Evolutionary conservation across 2,888 invertebrate genomes (phyloP), one percentile per base, ranked within the genome.

Genomic region (Cephus runcator): DNA sequence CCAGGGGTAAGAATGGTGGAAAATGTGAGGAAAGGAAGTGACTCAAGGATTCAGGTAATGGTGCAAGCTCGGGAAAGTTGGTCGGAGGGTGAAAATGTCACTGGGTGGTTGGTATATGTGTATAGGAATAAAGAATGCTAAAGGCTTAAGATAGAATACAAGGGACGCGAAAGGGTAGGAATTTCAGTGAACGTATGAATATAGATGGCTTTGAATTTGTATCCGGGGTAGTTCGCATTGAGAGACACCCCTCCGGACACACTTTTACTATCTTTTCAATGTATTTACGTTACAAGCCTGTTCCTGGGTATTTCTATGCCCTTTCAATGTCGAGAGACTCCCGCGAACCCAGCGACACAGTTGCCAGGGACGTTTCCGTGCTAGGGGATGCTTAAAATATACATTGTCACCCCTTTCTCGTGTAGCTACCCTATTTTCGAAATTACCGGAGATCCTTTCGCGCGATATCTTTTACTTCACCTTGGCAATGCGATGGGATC

Each of bases 361-460:
- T 40, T 40, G 40, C 15, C 40, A 75, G 56, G 56, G 34, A 73
- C 71, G 71, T 68, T 76, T 34, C n/a, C 75, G 78, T 79, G 81
- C 78, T 79, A 74, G 71, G 80, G 83, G 81, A 81, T 77, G 79
- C 79, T 80, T 82, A 80, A 80, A 82, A 82, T 80, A 40, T 15
- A 80, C 79, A 75, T 77, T 75, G 80, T 78, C 71, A 56, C 69
- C 33, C 69, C 69, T 69, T 69, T 40, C 33, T 15, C 69, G 69
- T 69, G 15, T 69, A 30, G 69, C 33, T 69, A 30, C 69, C 33
- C 69, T 30, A 71, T 71, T 69, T 75, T 36, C 34, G 69, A 75
- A 75, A 77, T 75, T 75, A 75, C 34, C 33, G 15, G 12, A 40
- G 34, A 6, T 23, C 34, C 34, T n/a, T 35, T 35, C 23, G 30